These are phyloP conservation scores for Polypterus senegalus DNA, from an alignment of 2,113 vertebrate species.

Conservation along the genomic window DNA sequence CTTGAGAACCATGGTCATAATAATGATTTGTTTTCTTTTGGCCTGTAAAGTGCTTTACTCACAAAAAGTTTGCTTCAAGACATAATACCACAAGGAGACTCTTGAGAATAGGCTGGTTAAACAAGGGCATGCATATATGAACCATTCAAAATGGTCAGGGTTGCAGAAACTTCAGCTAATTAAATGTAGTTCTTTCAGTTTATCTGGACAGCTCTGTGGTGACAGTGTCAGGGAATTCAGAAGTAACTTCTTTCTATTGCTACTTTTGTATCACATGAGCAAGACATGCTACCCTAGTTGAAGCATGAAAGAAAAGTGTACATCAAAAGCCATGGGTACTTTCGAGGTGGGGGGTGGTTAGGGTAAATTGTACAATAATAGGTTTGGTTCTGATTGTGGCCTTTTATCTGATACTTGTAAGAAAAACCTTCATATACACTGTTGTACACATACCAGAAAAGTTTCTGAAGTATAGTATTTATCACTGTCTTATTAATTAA, in stretches of 20 bases:
- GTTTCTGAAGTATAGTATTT: no score
- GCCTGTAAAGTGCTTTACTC: slow-evolving; percentile 15
- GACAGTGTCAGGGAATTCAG: background rate
- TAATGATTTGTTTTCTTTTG: slow-evolving; percentile 36
- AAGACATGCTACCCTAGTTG: background rate
- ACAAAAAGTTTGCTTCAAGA: slow-evolving; percentile 18
- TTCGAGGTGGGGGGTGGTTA: background rate
- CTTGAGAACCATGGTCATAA: slow-evolving; percentile 22
- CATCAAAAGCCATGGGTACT: background rate
- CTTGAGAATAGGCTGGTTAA: slow-evolving; percentile 22
- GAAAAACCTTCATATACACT: no score
- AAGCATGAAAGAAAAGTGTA: background rate
- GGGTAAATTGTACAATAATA: slow-evolving; percentile 2
- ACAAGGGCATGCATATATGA: slow-evolving; percentile 24
- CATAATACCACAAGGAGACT: slow-evolving; percentile 18
- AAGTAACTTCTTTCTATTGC: background rate
- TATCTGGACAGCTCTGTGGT: slow-evolving; percentile 20
- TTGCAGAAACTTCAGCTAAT: slow-evolving; percentile 40
- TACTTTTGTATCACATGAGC: background rate
- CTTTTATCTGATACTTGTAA: no score
- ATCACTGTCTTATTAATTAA: no score
- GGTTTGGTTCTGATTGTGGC: no score
- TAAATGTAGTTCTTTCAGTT: slow-evolving; percentile 29
- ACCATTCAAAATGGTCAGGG: slow-evolving; percentile 26
- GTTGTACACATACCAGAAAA: no score